A percentile compares a stretch with the other conserved stretches of the same genome.
Evolutionary conservation across 2,888 invertebrate species (phyloP).

Genomic region (Blera fallax): DNA sequence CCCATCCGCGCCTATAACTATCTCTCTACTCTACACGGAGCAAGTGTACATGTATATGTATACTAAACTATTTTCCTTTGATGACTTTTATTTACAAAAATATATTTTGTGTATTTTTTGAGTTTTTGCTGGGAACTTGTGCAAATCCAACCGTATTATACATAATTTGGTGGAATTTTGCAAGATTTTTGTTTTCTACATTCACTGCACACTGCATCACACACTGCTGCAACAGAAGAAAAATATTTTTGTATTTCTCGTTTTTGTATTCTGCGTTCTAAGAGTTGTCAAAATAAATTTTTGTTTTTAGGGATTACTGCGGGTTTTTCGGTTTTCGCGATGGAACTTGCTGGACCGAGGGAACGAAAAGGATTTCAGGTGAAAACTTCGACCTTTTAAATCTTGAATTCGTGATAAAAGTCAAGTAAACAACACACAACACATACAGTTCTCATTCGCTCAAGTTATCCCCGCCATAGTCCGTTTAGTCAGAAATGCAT

Average conservation of each 20-base stretch:
- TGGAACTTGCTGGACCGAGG: not conserved
- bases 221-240: conserved; percentile 66
- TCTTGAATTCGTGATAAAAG: conserved; percentile 63
- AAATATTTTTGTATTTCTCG: conserved; percentile 66
- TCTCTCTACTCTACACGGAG: conserved; percentile 52
- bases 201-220: conserved; percentile 60
- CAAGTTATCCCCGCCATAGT: conserved; percentile 76
- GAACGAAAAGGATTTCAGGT: conserved; percentile 40
- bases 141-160: conserved; percentile 40
- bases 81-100: conserved; percentile 71
- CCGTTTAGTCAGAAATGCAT: conserved; percentile 73
- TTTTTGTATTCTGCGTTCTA: conserved; percentile 70
- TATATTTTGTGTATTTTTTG: conserved; percentile 55
- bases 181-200: conserved; percentile 36
- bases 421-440: conserved; percentile 75
- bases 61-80: conserved; percentile 68
- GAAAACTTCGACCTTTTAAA: conserved; percentile 65
- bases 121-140: conserved; percentile 41
- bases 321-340: conserved; percentile 49
- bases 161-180: conserved; percentile 47
- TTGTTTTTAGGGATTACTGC: conserved; percentile 56
- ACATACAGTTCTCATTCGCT: conserved; percentile 69
- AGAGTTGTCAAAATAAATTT: conserved; percentile 70
- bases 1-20: conserved; percentile 69
- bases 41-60: conserved; percentile 70